Percentiles rank a stretch among this genome's conserved stretches.
Conservation (phyloP, 2,888 invertebrate genomes). For the Crepidodera aurea region DNA sequence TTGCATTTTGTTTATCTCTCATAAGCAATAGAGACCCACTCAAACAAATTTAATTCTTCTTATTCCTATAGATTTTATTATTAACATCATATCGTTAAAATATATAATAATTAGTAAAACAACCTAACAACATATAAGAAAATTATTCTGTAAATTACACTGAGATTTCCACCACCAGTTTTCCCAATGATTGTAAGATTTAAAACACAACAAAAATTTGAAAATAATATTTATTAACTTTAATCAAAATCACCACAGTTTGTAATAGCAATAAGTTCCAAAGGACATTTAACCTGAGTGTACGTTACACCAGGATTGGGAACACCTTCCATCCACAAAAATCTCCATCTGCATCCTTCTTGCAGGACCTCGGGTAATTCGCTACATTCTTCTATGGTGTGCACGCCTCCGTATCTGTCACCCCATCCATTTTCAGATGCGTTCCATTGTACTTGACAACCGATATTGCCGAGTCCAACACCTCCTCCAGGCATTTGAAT, state of each 20-base stretch:
- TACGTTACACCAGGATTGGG: slow-evolving; percentile 38
- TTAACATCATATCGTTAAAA: no score
- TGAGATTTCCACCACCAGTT: no score
- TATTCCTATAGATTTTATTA: no score
- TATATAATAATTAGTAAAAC: no score
- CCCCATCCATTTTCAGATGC: slow-evolving; percentile 41
- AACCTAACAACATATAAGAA: no score
- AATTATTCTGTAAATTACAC: no score
- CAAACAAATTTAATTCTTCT: no score
- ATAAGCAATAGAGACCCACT: no score
- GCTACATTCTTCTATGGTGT: slow-evolving; percentile 33
- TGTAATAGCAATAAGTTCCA: slow-evolving; percentile 31
- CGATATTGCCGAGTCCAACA: slow-evolving; percentile 39
- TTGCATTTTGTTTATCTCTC: no score
- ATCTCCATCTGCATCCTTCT: slow-evolving; percentile 38
- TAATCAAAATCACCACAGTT: slow-evolving; percentile 23
- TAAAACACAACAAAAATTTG: neutral
- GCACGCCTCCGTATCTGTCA: slow-evolving; percentile 39
- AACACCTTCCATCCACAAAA: slow-evolving; percentile 39
- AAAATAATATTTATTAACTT: neutral
- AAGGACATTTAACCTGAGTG: slow-evolving; percentile 39
- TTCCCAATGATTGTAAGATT: no score
- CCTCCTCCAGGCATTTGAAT: slow-evolving; percentile 44
- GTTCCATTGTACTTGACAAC: slow-evolving; percentile 41
- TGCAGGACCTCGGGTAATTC: slow-evolving; percentile 36